These are phyloP conservation scores for Nyctibius bracteatus DNA, from an alignment of 2,113 vertebrate species.

Conservation along the genomic window DNA sequence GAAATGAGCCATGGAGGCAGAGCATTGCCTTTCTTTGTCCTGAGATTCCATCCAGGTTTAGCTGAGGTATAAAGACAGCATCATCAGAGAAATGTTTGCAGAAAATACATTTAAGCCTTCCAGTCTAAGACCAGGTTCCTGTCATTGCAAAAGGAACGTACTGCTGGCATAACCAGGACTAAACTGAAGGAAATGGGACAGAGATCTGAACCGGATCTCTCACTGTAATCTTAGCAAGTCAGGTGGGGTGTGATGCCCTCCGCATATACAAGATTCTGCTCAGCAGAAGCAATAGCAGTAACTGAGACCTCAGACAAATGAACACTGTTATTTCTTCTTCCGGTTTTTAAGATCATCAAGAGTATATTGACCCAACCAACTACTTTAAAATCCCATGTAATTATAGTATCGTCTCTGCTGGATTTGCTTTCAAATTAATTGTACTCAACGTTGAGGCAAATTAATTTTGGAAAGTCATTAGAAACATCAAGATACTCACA, in stretches of 20 bases:
- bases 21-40: not conserved
- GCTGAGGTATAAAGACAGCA: not conserved
- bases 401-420: not conserved
- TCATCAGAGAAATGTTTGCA: not conserved
- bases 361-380: not conserved
- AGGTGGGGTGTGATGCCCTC: fast-evolving
- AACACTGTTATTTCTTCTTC: not conserved
- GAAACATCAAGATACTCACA: not conserved
- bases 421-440: slow-evolving; percentile 39
- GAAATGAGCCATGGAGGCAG: not conserved
- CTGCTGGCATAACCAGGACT: not conserved
- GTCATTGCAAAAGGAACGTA: not conserved
- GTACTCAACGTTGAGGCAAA: slow-evolving; percentile 32
- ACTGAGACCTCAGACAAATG: not conserved
- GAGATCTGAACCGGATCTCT: not conserved
- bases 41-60: not conserved
- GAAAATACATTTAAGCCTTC: not conserved
- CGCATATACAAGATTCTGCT: not conserved
- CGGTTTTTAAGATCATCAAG: slow-evolving; percentile 23
- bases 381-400: slow-evolving; percentile 35
- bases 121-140: not conserved
- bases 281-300: not conserved
- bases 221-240: not conserved
- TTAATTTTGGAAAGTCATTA: slow-evolving; percentile 40
- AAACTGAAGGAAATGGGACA: not conserved